Evolutionary conservation across 1,140 invertebrate species (phyloP).

Genomic region (Aphaenogaster rudis): DNA sequence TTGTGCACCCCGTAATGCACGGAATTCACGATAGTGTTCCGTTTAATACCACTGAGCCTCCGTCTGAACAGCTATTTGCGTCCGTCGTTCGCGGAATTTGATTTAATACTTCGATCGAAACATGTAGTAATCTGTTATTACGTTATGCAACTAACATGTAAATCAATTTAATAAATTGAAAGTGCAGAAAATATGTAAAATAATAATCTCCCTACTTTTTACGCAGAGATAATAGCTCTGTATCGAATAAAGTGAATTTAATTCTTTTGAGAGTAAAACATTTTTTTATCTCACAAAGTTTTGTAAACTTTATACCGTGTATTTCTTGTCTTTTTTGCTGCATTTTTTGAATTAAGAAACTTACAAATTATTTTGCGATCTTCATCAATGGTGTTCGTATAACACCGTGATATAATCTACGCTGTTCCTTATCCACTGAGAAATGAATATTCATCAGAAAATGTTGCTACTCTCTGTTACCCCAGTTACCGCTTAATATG

Average conservation of each 20-base stretch:
- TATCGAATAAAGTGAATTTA: background rate
- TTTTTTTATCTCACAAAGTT: background rate
- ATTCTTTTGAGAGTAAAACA: background rate
- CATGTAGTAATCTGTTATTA: background rate
- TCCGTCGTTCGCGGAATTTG: slow-evolving; percentile 26
- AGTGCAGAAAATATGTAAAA: background rate
- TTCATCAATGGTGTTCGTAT: background rate
- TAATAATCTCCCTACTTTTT: background rate
- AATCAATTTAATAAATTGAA: slow-evolving; percentile 18
- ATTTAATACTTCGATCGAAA: slow-evolving; percentile 38
- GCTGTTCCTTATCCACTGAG: slow-evolving; percentile 29
- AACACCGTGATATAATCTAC: background rate
- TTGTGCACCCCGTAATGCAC: slow-evolving; percentile 21
- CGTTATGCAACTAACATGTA: background rate
- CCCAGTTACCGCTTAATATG: slow-evolving; percentile 44
- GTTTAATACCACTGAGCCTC: slow-evolving; percentile 47
- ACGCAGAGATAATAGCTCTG: background rate
- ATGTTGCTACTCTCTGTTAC: slow-evolving; percentile 51
- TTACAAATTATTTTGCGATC: slow-evolving; percentile 10
- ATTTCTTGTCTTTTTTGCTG: background rate
- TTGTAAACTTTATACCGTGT: background rate
- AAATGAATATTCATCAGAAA: slow-evolving; percentile 58
- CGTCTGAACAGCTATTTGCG: slow-evolving; percentile 3
- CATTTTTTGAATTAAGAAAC: slow-evolving; percentile 1
- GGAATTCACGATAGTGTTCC: slow-evolving; percentile 42